A percentile compares a stretch with the other conserved stretches of the same genome.
These are phyloP conservation scores for Cotesia typhae DNA, from an alignment of 1,140 invertebrate genomes.

Conservation along the genomic window DNA sequence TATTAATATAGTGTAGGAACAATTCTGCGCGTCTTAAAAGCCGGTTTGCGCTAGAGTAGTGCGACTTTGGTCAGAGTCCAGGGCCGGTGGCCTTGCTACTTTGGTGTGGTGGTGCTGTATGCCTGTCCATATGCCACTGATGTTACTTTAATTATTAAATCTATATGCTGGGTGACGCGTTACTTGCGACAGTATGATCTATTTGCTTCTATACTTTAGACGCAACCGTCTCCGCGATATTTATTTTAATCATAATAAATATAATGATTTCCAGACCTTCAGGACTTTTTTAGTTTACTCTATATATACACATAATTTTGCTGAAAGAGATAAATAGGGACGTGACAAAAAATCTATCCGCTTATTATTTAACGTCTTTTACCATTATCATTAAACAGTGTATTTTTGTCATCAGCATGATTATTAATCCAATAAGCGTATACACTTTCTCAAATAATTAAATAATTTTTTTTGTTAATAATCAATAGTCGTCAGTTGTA, in stretches of 20 bases:
- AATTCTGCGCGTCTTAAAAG: constrained; percentile 15
- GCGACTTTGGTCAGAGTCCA: constrained; percentile 22
- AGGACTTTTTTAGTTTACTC: too few species aligned
- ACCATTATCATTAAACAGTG: too few species aligned
- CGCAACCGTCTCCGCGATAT: neutral
- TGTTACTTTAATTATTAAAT: constrained; percentile 3
- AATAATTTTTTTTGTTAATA: too few species aligned
- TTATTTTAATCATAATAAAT: neutral
- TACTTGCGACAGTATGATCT: constrained; percentile 6
- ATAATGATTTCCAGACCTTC: too few species aligned
- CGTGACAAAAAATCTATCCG: too few species aligned
- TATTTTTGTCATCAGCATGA: too few species aligned
- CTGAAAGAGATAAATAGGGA: too few species aligned
- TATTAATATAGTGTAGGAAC: neutral
- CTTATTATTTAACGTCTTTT: too few species aligned
- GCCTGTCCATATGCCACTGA: neutral
- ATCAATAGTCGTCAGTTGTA: too few species aligned
- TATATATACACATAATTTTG: too few species aligned
- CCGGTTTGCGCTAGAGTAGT: constrained; percentile 8
- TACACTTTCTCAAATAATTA: too few species aligned
- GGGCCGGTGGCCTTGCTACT: constrained; percentile 23
- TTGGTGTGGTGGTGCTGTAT: neutral
- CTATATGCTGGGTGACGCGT: neutral
- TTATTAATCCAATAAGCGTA: too few species aligned
- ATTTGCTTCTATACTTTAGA: constrained; percentile 6